Conservation (phyloP, 2,113 vertebrate species). For the Paradoxurus hermaphroditus region DNA sequence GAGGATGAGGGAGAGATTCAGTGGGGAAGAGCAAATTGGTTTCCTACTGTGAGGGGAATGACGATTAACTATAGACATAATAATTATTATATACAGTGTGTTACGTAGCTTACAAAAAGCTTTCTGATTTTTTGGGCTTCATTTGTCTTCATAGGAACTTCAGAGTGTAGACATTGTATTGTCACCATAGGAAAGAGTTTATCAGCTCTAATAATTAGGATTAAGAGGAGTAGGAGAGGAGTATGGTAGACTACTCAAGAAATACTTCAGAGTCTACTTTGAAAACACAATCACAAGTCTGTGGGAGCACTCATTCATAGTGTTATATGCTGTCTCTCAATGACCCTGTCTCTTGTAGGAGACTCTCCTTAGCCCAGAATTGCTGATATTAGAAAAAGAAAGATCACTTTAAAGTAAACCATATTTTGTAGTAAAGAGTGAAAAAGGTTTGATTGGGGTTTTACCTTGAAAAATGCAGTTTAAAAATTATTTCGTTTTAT, state of each 20-base stretch:
- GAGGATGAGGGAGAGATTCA: neutral
- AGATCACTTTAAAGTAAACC: neutral
- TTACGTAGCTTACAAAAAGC: neutral
- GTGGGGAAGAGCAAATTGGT: neutral
- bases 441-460: neutral
- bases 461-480: constrained; percentile 9
- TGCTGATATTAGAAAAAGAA: neutral
- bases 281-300: neutral
- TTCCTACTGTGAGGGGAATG: neutral
- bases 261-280: neutral
- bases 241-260: neutral
- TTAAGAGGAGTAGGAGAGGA: neutral
- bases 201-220: neutral
- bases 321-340: neutral
- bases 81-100: neutral
- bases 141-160: neutral
- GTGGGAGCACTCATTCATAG: neutral
- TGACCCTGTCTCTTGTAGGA: neutral
- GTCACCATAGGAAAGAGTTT: neutral
- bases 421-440: neutral
- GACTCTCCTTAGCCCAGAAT: neutral
- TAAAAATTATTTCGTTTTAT: neutral
- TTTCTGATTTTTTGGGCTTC: neutral
- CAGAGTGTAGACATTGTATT: neutral
- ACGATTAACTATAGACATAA: neutral